Base-by-base conservation (phyloP, 2,888 invertebrate genomes). In the Hipparchia semele region DNA sequence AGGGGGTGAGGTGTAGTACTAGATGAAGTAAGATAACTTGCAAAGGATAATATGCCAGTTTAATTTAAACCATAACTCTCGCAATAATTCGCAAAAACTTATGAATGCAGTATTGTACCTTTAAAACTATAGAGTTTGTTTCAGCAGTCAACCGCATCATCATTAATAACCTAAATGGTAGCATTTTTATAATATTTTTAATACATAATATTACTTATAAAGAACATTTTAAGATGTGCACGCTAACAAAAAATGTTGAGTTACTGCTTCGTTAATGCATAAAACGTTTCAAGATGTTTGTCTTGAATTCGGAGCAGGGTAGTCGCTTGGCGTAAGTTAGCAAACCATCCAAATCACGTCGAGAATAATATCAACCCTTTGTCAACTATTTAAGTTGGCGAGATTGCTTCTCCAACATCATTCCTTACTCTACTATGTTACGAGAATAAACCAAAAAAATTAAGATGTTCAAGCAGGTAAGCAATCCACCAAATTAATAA, bases 401-500 rank as follows among this genome's bases (percentile, higher is more conserved):
- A 75, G 62, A 66, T 73, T 62, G 70, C 75, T 75, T 75, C 73
- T 75, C 73, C 71, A 69, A 69, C 79, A 82, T 80, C 76, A 80
- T 83, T 89, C 84, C 85, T 87, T 85, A 87, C 80, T 77, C 77
- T 82, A 78, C 75, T 78, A 76, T 80, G 76, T 72, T 39, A 78
- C 76, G 74, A 79, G 79, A 79, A 78, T 78, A 75, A 84, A 77
- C 73, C 73, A 75, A 82, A 81, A 23, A 79, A 75, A 81, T 80
- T 83, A 83, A 89, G 82, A 94, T 94, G 94, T 91, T 87, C 86
- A 94, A 94, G 84, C 90, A 92, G 91, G 94, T 94, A 88, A 61
- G 39, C 5, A 53, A 59, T n/a, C 10, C 39, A 66, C 33, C 33
- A 10, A 39, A 5, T n/a, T n/a, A 56, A 6, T n/a, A 7, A 7